These are phyloP conservation scores for Lacerta bilineata DNA, from an alignment of 2,797 vertebrate species.

Conservation along the genomic window DNA sequence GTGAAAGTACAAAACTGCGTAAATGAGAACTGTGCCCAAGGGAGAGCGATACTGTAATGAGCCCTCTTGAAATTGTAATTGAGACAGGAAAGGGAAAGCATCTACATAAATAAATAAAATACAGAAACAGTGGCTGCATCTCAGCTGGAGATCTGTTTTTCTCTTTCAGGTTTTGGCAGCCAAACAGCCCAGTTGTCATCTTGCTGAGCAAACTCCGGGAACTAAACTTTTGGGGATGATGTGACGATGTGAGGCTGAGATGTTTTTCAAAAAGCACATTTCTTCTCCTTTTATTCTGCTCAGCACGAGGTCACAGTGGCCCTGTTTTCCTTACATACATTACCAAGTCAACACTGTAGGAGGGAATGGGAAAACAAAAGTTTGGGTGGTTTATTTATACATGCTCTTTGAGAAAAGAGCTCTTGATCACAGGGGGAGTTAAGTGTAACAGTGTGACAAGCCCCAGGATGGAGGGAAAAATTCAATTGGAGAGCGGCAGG, in stretches of 20 bases:
- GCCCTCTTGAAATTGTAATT: not conserved
- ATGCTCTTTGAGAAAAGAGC: not conserved
- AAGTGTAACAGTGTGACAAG: not conserved
- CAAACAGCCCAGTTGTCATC: slow-evolving; percentile 5
- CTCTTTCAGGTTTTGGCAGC: not conserved
- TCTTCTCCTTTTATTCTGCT: not conserved
- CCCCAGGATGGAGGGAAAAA: not conserved
- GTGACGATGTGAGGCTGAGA: not conserved
- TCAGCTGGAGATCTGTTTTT: slow-evolving; percentile 4
- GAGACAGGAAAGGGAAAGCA: not conserved
- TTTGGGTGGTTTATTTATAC: not conserved
- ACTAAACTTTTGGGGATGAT: slow-evolving; percentile 23
- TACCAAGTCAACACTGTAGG: not conserved
- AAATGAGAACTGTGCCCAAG: no score
- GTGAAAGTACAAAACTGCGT: not conserved
- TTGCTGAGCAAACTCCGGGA: slow-evolving; percentile 35
- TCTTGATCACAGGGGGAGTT: not conserved
- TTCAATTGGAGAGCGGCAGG: not conserved
- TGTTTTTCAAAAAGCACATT: slow-evolving; percentile 1
- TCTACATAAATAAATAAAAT: slow-evolving; percentile 9
- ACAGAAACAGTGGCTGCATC: not conserved
- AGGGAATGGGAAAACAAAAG: not conserved
- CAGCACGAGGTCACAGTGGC: not conserved
- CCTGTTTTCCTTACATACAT: not conserved
- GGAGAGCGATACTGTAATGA: slow-evolving; percentile 6